A percentile compares a stretch with the other conserved stretches of the same genome.
Conservation (phyloP, 2,888 invertebrate genomes). For the Meliscaeva auricollis region DNA sequence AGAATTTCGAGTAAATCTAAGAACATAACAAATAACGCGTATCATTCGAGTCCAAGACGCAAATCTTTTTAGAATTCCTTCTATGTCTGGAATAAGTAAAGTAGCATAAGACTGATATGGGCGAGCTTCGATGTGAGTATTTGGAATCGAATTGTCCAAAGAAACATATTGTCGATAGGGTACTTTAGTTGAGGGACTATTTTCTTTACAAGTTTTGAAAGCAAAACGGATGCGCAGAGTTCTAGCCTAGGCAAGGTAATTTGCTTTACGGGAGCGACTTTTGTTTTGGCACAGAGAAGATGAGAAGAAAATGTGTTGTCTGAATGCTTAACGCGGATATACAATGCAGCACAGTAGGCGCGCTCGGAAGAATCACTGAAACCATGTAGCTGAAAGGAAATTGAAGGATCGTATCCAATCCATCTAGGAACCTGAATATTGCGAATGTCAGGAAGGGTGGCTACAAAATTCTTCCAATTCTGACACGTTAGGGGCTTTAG, state of each 20-base stretch:
- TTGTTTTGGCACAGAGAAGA: slow-evolving; percentile 39
- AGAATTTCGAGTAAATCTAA: neutral
- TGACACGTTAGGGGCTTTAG: slow-evolving; percentile 3
- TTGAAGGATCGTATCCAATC: slow-evolving; percentile 23
- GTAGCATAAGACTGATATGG: neutral
- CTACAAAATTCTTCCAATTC: slow-evolving; percentile 3
- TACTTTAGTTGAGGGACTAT: neutral
- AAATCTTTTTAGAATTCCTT: neutral
- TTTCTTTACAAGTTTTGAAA: slow-evolving; percentile 50
- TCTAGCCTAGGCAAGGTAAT: slow-evolving; percentile 33
- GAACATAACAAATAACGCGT: slow-evolving; percentile 16
- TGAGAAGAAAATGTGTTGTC: slow-evolving; percentile 4
- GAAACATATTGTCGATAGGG: neutral
- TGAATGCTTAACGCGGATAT: slow-evolving; percentile 15
- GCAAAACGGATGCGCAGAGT: slow-evolving; percentile 47
- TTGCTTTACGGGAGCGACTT: slow-evolving; percentile 35
- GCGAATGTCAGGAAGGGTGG: slow-evolving; percentile 14
- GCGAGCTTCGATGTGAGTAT: too few relatives aligned
- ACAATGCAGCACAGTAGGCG: slow-evolving; percentile 38
- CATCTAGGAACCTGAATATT: slow-evolving; percentile 52
- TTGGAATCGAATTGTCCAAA: too few relatives aligned
- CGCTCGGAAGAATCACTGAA: slow-evolving; percentile 56
- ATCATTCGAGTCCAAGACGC: too few relatives aligned
- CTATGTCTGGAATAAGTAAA: neutral
- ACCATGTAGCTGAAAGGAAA: slow-evolving; percentile 36